Conservation (phyloP, 2,113 vertebrate species). For the Sylvia atricapilla region DNA sequence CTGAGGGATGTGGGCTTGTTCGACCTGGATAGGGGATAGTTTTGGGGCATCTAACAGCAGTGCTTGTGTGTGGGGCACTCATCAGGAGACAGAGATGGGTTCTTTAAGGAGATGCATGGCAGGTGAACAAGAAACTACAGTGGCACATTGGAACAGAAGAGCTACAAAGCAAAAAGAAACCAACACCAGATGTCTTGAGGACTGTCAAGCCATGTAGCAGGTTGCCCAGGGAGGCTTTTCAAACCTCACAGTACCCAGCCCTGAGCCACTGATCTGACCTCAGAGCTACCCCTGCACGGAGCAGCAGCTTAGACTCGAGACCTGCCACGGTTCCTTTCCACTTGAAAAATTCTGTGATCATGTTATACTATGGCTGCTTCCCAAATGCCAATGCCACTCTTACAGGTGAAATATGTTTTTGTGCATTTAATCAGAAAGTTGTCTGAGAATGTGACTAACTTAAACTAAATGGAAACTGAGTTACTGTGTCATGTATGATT, state of each 20-base stretch:
- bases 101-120: background rate
- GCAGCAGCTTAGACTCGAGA: background rate
- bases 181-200: too few relatives aligned
- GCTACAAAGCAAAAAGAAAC: background rate
- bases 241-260: background rate
- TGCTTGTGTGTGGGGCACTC: background rate
- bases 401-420: background rate
- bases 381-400: background rate
- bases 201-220: background rate
- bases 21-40: background rate
- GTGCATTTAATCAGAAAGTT: background rate
- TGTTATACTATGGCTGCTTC: background rate
- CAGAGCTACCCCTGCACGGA: background rate
- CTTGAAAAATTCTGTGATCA: background rate
- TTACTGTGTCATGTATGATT: background rate
- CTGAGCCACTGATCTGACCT: background rate
- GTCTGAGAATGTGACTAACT: background rate
- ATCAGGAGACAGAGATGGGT: background rate
- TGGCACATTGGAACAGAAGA: background rate
- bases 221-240: background rate
- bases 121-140: background rate
- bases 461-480: background rate
- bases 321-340: background rate
- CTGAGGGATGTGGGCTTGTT: background rate
- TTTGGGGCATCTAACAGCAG: background rate